Evolutionary conservation across 2,888 invertebrate species (phyloP).

Genomic region (Chymomyza procnemis): DNA sequence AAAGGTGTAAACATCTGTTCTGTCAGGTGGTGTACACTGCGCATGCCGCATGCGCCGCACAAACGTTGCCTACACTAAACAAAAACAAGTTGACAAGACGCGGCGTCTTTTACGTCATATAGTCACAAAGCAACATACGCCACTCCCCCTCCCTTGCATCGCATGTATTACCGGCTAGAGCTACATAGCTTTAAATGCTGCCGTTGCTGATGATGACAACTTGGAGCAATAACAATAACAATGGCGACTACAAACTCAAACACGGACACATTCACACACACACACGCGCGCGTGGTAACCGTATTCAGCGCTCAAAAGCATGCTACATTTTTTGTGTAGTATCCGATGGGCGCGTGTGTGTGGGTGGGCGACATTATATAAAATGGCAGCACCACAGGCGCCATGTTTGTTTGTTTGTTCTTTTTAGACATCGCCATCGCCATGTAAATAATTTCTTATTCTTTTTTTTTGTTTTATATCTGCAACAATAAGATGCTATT

Average conservation of each 20-base stretch:
- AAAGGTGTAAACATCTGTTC: constrained; percentile 56
- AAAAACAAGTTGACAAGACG: constrained; percentile 60
- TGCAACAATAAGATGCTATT: constrained; percentile 35
- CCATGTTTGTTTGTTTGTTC: constrained; percentile 28
- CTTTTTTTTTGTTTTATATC: constrained; percentile 46
- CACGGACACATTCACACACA: constrained; percentile 6
- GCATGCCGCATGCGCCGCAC: constrained; percentile 50
- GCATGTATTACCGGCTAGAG: constrained; percentile 9
- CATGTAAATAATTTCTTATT: constrained; percentile 35
- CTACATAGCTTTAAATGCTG: not conserved
- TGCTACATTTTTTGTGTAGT: constrained; percentile 32
- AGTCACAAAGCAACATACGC: not conserved
- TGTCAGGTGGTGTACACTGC: constrained; percentile 44
- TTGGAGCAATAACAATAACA: constrained; percentile 45
- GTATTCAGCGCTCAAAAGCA: constrained; percentile 46
- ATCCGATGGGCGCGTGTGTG: not conserved
- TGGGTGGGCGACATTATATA: constrained; percentile 29
- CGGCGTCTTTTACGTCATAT: constrained; percentile 45
- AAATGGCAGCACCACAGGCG: constrained; percentile 33
- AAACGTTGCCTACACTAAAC: constrained; percentile 55
- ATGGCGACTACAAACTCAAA: constrained; percentile 23
- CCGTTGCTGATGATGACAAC: constrained; percentile 16
- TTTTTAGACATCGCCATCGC: constrained; percentile 6
- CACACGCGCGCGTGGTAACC: constrained; percentile 1
- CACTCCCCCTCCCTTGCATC: constrained; percentile 11